These are phyloP conservation scores for Boulengeromyrus knoepffleri DNA, from an alignment of 2,113 vertebrate species.

Conservation along the genomic window DNA sequence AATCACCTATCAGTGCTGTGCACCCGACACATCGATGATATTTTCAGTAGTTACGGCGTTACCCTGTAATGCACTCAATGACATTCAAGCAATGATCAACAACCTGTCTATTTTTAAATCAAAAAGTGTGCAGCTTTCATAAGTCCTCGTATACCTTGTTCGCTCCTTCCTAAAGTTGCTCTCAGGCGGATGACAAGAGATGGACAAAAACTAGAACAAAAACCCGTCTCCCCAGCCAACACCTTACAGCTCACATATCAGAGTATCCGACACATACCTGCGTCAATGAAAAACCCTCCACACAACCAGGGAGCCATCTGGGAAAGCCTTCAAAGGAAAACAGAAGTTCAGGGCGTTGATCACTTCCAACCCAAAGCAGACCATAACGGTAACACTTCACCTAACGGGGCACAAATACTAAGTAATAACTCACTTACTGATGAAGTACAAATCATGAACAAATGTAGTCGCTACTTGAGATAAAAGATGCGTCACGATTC, in stretches of 20 bases:
- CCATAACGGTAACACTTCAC: background rate
- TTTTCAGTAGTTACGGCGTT: background rate
- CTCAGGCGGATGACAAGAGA: background rate
- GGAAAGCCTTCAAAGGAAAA: conserved; percentile 34
- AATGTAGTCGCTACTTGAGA: background rate
- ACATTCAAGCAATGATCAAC: background rate
- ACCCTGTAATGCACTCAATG: background rate
- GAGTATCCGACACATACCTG: conserved; percentile 36
- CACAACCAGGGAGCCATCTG: conserved; percentile 36
- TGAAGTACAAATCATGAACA: background rate
- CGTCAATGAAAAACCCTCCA: conserved; percentile 34
- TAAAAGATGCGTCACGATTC: background rate
- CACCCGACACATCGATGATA: background rate
- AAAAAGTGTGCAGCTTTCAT: background rate
- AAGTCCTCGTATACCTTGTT: background rate
- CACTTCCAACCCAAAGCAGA: background rate
- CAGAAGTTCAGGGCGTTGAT: background rate
- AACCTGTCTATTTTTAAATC: background rate
- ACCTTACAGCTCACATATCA: background rate
- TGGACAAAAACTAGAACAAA: background rate
- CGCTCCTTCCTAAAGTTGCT: background rate
- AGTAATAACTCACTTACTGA: background rate
- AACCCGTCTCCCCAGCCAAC: background rate
- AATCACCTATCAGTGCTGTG: background rate
- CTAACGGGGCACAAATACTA: background rate